Evolutionary conservation across 2,888 invertebrate species (phyloP).

Genomic region (Catocala fraxini): DNA sequence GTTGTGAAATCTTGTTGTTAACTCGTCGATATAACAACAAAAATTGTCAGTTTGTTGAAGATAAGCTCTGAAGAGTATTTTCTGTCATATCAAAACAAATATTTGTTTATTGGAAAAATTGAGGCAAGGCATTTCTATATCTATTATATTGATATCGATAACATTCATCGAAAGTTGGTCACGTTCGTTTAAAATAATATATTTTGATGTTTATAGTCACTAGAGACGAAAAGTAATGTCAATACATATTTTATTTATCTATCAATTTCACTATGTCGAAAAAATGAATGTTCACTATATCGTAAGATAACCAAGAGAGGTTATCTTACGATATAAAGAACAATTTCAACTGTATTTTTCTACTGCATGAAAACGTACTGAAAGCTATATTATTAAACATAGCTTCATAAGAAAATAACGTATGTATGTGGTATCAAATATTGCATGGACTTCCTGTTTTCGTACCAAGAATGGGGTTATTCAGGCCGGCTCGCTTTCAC

Average conservation of each 20-base stretch:
- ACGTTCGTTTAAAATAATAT: conserved; percentile 50
- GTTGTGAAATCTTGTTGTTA: conserved; percentile 65
- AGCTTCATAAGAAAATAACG: conserved; percentile 20
- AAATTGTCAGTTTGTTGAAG: conserved; percentile 54
- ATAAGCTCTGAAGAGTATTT: conserved; percentile 39
- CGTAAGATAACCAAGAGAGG: too few species aligned
- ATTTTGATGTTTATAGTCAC: conserved; percentile 45
- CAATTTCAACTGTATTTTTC: too few species aligned
- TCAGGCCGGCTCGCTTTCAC: conserved; percentile 71
- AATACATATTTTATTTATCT: neutral
- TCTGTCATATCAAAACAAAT: conserved; percentile 55
- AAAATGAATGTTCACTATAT: too few species aligned
- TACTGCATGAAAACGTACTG: too few species aligned
- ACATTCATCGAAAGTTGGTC: conserved; percentile 42
- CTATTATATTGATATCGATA: conserved; percentile 51
- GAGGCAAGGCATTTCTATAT: conserved; percentile 48
- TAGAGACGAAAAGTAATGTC: conserved; percentile 13
- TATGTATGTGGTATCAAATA: conserved; percentile 35
- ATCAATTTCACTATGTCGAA: too few species aligned
- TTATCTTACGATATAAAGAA: too few species aligned
- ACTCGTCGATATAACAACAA: conserved; percentile 53
- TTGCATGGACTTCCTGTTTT: conserved; percentile 74
- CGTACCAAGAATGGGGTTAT: conserved; percentile 69
- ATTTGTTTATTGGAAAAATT: conserved; percentile 55
- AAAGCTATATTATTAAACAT: too few species aligned